Evolutionary conservation across 2,797 vertebrate species (phyloP), one percentile per base, ranked within the genome.

Genomic region (Schizopygopsis malacanthus): DNA sequence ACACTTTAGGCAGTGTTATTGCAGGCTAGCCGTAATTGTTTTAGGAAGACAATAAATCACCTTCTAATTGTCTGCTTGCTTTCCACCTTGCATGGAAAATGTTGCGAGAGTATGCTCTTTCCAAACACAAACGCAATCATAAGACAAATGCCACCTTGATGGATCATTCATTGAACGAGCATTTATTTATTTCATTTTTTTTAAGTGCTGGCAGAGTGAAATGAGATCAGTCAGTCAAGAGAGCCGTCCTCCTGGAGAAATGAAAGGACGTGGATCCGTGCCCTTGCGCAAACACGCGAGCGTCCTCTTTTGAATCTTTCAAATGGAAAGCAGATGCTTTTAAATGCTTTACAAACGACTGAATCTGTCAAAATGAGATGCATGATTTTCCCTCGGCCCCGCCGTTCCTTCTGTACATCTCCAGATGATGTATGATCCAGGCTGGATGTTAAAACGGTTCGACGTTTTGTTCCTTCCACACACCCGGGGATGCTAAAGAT

Each of bases 401-500:
- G 52, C 83, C 22, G 22, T 88, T 92, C 82, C 89, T 90, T 92
- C 85, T 86, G 82, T 82, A 71, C 84, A 77, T 90, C 89, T 89
- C 86, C 85, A 82, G 88, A 91, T 92, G 91, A 94, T 94, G 90
- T 91, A 92, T 89, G 91, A 93, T 93, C 89, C 89, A 84, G 87
- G 79, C 85, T 87, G 63, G 87, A 88, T 91, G 86, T 87, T 92
- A 86, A 90, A 92, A 90, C 56, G 88, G 87, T 88, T 72, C 84
- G 91, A 91, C 87, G 28, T 90, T 90, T 86, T 86, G 84, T 91
- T 91, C 90, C 89, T 75, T 87, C 91, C 89, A 92, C 91, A 85
- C 90, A 91, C 88, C 91, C 85, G 50, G 54, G 63, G 79, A 90
- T 89, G 90, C 87, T 79, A 75, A 75, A 84, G 65, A 54, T 9